Evolutionary conservation across 2,113 vertebrate species (phyloP).

Genomic region (Uria lomvia): DNA sequence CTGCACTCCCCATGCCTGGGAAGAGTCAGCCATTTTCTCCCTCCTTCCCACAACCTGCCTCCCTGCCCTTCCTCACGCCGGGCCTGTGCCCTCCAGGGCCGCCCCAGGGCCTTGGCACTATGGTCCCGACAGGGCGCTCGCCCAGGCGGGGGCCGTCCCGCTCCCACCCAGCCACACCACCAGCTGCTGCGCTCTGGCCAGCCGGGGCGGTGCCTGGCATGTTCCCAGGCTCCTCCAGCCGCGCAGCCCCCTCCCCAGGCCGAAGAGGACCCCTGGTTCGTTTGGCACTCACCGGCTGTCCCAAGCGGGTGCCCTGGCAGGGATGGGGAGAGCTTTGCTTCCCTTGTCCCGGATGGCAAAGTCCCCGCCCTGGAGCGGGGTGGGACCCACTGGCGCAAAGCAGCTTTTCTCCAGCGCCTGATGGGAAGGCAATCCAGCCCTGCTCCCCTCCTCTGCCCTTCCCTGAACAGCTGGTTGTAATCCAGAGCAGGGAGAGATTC

Average conservation of each 20-base stretch:
- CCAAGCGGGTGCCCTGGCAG: neutral
- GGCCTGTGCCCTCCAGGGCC: neutral
- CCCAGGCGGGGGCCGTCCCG: neutral
- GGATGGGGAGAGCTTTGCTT: neutral
- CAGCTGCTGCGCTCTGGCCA: neutral
- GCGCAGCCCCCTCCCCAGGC: fast-evolving
- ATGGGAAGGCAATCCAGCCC: neutral
- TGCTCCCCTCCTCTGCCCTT: neutral
- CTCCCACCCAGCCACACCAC: neutral
- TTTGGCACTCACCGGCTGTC: neutral
- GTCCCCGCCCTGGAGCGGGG: constrained; percentile 12
- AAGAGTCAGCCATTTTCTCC: neutral
- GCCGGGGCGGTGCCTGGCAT: fast-evolving
- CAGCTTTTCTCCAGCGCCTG: neutral
- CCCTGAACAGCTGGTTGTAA: fast-evolving
- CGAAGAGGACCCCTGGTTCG: neutral
- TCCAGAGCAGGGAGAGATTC: neutral
- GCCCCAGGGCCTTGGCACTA: neutral
- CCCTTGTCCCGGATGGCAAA: neutral
- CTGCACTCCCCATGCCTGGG: neutral
- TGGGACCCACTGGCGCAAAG: neutral
- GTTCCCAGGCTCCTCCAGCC: neutral
- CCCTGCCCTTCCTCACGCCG: neutral
- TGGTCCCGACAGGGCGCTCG: neutral
- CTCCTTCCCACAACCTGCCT: neutral